These are phyloP conservation scores for Novumbra hubbsi DNA, from an alignment of 2,797 vertebrate genomes.

Conservation along the genomic window DNA sequence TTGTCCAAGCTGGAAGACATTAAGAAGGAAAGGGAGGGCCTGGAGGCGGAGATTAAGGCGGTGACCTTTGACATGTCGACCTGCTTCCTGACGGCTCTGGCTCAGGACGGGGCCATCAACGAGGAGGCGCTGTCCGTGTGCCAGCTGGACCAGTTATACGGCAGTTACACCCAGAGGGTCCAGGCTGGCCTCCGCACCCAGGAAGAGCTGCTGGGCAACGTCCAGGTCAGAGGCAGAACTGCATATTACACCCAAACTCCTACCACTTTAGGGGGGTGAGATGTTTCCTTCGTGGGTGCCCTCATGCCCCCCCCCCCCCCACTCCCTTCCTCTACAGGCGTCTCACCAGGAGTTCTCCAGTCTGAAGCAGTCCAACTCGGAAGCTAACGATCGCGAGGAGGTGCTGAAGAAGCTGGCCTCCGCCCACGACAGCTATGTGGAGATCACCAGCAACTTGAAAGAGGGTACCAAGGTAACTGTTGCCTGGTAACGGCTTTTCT, in stretches of 20 bases:
- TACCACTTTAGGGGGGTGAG: not conserved
- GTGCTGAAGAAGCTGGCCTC: constrained; percentile 95
- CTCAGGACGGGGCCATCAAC: constrained; percentile 89
- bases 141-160: constrained; percentile 88
- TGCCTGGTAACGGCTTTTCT: not conserved
- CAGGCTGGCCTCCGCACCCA: constrained; percentile 86
- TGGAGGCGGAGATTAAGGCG: constrained; percentile 90
- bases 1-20: constrained; percentile 84
- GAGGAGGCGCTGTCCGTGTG: constrained; percentile 88
- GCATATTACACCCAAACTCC: not conserved
- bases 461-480: constrained; percentile 93
- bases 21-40: constrained; percentile 87
- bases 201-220: constrained; percentile 86
- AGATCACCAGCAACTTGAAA: constrained; percentile 90
- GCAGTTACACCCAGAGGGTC: constrained; percentile 83
- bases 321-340: constrained; percentile 57
- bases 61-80: constrained; percentile 93
- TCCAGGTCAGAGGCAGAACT: constrained; percentile 77
- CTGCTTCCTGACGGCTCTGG: constrained; percentile 88
- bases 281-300: not conserved
- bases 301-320: too few relatives aligned
- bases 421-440: constrained; percentile 96
- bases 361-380: constrained; percentile 93
- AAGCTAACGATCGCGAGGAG: constrained; percentile 94
- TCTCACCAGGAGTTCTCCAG: constrained; percentile 95